Percentiles rank a stretch among this genome's conserved stretches.
Conservation (phyloP, 2,113 vertebrate genomes). For the Pontoporia blainvillei region DNA sequence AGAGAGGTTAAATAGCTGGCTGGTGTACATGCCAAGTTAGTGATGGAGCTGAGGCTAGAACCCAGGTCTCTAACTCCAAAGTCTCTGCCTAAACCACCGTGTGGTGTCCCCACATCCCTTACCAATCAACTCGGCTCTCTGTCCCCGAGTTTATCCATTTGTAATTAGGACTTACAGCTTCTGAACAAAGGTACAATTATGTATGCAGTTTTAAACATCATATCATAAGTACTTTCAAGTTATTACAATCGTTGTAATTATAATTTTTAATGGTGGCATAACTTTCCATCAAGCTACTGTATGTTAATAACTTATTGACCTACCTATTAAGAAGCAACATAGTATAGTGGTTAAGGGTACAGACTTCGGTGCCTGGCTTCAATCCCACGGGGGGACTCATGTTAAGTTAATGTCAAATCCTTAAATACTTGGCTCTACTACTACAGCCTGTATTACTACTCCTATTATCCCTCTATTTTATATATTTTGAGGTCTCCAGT, state of each 20-base stretch:
- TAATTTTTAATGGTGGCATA: not conserved
- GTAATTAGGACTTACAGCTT: not conserved
- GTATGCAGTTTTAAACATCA: not conserved
- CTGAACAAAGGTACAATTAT: not conserved
- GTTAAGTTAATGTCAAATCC: not conserved
- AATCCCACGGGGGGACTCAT: not conserved
- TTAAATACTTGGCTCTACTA: not conserved
- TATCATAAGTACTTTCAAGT: not conserved
- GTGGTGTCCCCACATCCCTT: not conserved
- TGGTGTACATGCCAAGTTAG: not conserved
- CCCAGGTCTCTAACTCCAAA: not conserved
- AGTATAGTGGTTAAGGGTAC: not conserved
- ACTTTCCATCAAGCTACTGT: not conserved
- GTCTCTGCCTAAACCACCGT: not conserved
- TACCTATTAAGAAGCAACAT: not conserved
- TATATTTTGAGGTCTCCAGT: not conserved
- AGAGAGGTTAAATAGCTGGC: not conserved
- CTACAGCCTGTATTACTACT: not conserved
- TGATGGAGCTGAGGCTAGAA: not conserved
- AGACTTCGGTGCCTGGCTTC: not conserved
- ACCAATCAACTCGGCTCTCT: not conserved
- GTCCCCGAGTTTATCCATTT: not conserved
- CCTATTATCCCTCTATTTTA: not conserved
- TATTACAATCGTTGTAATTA: not conserved
- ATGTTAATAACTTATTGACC: not conserved